Percentiles rank a stretch among this genome's conserved stretches.
These are phyloP conservation scores for Drosophila oshimai DNA, from an alignment of 1,140 invertebrate species.

Conservation along the genomic window DNA sequence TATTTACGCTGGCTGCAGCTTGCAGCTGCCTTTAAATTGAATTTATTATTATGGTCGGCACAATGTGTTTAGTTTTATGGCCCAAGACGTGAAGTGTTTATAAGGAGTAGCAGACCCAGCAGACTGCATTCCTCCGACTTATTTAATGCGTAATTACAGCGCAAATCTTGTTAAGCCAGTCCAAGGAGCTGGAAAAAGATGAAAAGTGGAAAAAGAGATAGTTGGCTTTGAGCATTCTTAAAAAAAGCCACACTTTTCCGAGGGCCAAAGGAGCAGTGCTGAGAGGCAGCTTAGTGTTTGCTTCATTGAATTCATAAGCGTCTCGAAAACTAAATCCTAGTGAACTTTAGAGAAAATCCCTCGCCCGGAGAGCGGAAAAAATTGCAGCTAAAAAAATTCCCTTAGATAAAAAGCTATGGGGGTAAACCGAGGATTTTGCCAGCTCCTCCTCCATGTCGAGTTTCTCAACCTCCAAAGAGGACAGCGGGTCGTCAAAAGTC, in stretches of 20 bases:
- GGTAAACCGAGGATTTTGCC: slow-evolving; percentile 32
- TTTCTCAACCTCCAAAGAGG: background rate
- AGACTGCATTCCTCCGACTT: slow-evolving; percentile 47
- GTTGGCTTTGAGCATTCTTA: slow-evolving; percentile 12
- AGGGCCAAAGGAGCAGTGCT: slow-evolving; percentile 15
- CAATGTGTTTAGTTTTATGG: slow-evolving; percentile 76
- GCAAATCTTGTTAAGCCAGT: slow-evolving; percentile 58
- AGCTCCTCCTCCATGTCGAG: background rate
- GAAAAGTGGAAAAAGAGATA: slow-evolving; percentile 3
- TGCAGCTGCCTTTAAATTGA: slow-evolving; percentile 47
- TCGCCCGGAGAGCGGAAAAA: background rate
- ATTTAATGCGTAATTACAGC: slow-evolving; percentile 77
- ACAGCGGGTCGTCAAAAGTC: slow-evolving; percentile 67
- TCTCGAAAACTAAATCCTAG: slow-evolving; percentile 48
- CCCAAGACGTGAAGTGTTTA: slow-evolving; percentile 62
- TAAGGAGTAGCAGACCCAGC: slow-evolving; percentile 18
- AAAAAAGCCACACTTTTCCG: slow-evolving; percentile 33
- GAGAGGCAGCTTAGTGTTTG: slow-evolving; percentile 62
- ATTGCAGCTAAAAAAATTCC: slow-evolving; percentile 18
- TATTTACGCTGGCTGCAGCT: slow-evolving; percentile 31
- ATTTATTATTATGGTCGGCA: slow-evolving; percentile 73
- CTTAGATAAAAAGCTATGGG: slow-evolving; percentile 34
- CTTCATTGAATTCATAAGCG: slow-evolving; percentile 75
- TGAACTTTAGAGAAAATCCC: slow-evolving; percentile 39
- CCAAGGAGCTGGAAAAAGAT: slow-evolving; percentile 22